Base-by-base conservation (phyloP, 2,888 invertebrate genomes). In the Spodoptera littoralis region DNA sequence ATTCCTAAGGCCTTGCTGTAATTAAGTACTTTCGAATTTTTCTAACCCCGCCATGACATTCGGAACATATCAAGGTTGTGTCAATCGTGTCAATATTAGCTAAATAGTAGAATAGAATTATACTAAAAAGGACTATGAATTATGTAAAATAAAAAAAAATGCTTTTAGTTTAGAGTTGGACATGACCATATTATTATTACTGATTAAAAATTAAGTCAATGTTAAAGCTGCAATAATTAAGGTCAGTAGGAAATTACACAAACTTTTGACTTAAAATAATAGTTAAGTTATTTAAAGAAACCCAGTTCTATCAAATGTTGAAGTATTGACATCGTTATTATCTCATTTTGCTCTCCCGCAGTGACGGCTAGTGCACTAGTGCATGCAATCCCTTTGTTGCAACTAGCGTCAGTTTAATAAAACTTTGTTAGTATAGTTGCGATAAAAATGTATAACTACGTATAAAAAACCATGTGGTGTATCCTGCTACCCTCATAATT, bases 11-110 rank as follows among this genome's bases (percentile, higher is more conserved):
- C 67, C 79, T 79, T 68, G 67, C 9, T 44, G 41, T 62, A 51
- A 48, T 53, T 45, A n/a, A n/a, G n/a, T n/a, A 73, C 74, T 77
- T 79, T 75, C 64, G 46, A 62, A 76, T 53, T 46, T 55, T 63
- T 62, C 54, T 70, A 70, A 60, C 59, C 49, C 64, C 61, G 65
- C 68, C 66, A 56, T 79, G 75, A 65, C 73, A 75, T 71, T 73
- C 48, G 46, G 42, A 47, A 46, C 11, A 11, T 11, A 55, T 13
- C 68, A 65, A 65, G 65, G 74, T 70, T 70, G 41, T 55, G 51
- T 62, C 56, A 61, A 70, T 60, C 50, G 12, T 18, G 53, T 42
- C 18, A 24, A 47, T 36, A 41, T n/a, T 27, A 46, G 45, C 3
- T 30, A 8, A 5, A n/a, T 36, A 36, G 9, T 9, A 36, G 8